Base-by-base conservation (phyloP, 1,140 invertebrate species). In the Ditylenchus dipsaci region DNA sequence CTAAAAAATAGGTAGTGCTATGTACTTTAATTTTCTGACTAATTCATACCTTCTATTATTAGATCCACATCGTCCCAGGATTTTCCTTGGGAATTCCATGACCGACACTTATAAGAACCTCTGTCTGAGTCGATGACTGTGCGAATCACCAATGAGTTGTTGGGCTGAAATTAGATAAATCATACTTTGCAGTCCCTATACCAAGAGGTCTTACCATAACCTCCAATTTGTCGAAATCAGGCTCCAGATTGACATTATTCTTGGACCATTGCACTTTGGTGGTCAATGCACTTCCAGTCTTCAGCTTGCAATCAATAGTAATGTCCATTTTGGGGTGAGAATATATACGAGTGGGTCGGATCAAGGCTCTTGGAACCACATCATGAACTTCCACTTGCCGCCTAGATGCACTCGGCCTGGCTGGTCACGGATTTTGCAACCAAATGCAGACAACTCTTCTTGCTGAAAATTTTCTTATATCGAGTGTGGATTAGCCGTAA, bases 51-150 rank as follows among this genome's bases (percentile, higher is more conserved):
- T 53, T 72, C 79, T 15, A 81, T 65, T 8, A 76, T 67, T 3
- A 78, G 30, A n/a, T 72, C 67, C 9, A 69, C 69, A 15, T 67
- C 66, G 33, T 78, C 77, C 27, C 61, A 78, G 11, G 77, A 74
- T 45, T 81, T 80, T 5, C 85, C 85, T 29, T 83, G 69, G 1
- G 65, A 60, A 65, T 85, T 86, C 23, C 74, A 72, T 0, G 83
- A 83, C 8, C 75, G 75, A 68, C 85, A 85, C 9, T 84, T 84
- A 73, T 85, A 85, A 61, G 83, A 83, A 27, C 80, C 84, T 17
- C 84, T 81, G 64, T 85, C 85, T 21, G 74, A 71, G 11, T 82
- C 78, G 13, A 76, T 69, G 0, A 85, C 76, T 9, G 75, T 69
- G 1, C 71, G 45, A 26, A 85, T 80, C 19, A 78, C 57, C 15